These are phyloP conservation scores for Platycheirus albimanus DNA, from an alignment of 2,888 invertebrate species.

Conservation along the genomic window DNA sequence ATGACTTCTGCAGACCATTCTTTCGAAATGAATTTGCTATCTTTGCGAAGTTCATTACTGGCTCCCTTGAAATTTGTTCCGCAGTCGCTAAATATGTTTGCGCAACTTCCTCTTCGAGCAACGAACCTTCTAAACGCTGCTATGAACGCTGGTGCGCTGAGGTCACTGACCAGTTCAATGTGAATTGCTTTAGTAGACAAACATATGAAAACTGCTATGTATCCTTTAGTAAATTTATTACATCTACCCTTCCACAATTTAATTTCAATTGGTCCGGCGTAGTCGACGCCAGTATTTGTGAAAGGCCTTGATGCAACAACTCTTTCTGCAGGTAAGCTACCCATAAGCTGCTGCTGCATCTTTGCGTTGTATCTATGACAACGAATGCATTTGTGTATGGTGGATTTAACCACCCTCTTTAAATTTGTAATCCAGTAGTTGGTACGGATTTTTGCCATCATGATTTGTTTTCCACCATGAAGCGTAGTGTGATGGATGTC, in stretches of 20 bases:
- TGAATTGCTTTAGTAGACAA: conserved; percentile 35
- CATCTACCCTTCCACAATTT: conserved; percentile 41
- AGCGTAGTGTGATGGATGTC: neutral
- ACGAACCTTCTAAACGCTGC: conserved; percentile 28
- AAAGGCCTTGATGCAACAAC: too few relatives aligned
- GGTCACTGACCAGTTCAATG: conserved; percentile 29
- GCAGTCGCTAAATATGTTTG: conserved; percentile 26
- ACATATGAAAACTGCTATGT: conserved; percentile 34
- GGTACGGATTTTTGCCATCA: conserved; percentile 1
- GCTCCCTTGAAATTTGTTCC: conserved; percentile 33
- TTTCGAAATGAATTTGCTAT: neutral
- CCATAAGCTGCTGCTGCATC: too few relatives aligned
- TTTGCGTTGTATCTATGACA: conserved; percentile 1
- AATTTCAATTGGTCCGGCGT: conserved; percentile 35
- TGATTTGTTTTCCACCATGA: conserved; percentile 2
- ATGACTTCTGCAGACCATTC: conserved; percentile 27
- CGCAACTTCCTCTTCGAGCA: conserved; percentile 5
- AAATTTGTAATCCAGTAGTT: neutral
- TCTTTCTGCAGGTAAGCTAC: too few relatives aligned
- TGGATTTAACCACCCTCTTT: neutral
- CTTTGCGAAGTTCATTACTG: too few relatives aligned
- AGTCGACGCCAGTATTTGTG: too few relatives aligned
- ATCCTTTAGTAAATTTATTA: conserved; percentile 35
- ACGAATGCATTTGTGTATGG: neutral
- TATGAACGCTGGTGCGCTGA: conserved; percentile 28